Evolutionary conservation across 2,113 vertebrate species (phyloP).

Genomic region (Papio anubis): DNA sequence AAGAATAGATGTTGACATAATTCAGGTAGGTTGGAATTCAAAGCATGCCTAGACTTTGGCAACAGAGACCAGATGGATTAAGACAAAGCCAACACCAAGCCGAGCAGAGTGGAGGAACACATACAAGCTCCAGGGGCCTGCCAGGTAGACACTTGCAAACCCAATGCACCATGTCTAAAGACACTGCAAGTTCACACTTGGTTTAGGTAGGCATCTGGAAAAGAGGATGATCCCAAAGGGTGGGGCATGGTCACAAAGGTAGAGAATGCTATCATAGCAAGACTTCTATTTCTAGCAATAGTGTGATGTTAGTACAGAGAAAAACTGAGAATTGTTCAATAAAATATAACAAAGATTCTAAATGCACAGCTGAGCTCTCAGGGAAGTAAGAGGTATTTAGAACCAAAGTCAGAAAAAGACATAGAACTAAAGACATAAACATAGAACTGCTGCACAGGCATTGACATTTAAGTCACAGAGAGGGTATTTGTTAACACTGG

Average conservation of each 20-base stretch:
- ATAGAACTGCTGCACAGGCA: not conserved
- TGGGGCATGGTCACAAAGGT: not conserved
- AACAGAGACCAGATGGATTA: conserved; percentile 28
- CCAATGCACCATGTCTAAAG: not conserved
- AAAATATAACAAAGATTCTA: not conserved
- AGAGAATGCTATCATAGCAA: not conserved
- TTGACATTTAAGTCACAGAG: not conserved
- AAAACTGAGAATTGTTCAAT: not conserved
- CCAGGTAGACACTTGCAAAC: not conserved
- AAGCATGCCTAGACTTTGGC: conserved; percentile 47
- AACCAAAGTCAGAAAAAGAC: not conserved
- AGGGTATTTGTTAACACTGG: not conserved
- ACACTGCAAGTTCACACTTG: not conserved
- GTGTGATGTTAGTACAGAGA: not conserved
- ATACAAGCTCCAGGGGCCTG: not conserved
- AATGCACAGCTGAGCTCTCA: not conserved
- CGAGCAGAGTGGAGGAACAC: not conserved
- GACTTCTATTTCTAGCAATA: conserved; percentile 17
- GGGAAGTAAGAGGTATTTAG: not conserved
- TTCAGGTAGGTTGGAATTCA: conserved; percentile 68
- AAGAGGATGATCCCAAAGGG: not conserved
- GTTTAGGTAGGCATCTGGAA: not conserved
- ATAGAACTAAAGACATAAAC: not conserved
- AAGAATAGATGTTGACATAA: conserved; percentile 57
- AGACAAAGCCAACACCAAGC: not conserved